Percentiles rank a stretch among this genome's conserved stretches.
phyloP scores from a whole-genome alignment of 2,888 invertebrate species.

The Tetragnatha montana region DNA sequence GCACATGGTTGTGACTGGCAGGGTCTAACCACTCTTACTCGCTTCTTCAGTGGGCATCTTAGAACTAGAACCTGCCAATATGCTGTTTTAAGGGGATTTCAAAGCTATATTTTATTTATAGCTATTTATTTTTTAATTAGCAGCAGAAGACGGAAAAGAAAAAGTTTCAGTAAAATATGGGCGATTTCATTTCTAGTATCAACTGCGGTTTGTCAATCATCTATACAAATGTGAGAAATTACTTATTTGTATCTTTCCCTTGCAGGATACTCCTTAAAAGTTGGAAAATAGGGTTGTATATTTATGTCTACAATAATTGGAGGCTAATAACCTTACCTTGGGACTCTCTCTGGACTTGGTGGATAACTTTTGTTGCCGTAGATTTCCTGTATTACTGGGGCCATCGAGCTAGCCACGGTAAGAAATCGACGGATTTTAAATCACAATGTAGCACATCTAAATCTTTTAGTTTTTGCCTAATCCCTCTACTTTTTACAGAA shows the following conservation, averaged over 20 bases:
- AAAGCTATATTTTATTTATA: not conserved
- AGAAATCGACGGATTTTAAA: not conserved
- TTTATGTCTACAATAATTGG: slow-evolving; percentile 76
- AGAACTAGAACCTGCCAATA: slow-evolving; percentile 5
- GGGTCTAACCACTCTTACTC: slow-evolving; percentile 2
- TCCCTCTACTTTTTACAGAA: slow-evolving; percentile 79
- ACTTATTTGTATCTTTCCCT: not conserved
- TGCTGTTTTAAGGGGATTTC: too few species aligned
- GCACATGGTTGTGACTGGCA: slow-evolving; percentile 18
- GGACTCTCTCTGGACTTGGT: slow-evolving; percentile 88
- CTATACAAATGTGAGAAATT: not conserved
- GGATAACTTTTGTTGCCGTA: slow-evolving; percentile 85
- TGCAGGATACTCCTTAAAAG: slow-evolving; percentile 12
- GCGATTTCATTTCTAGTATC: not conserved
- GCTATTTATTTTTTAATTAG: not conserved
- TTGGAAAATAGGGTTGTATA: slow-evolving; percentile 58
- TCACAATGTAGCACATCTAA: not conserved
- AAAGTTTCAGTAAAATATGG: not conserved
- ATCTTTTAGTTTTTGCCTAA: not conserved
- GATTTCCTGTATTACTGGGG: slow-evolving; percentile 94
- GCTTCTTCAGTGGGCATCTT: slow-evolving; percentile 11
- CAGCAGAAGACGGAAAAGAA: not conserved
- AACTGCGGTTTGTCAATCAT: too few species aligned
- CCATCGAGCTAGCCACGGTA: slow-evolving; percentile 92
- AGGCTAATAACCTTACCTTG: slow-evolving; percentile 85